Evolutionary conservation across 1,140 invertebrate genomes (phyloP), one percentile per base, ranked within the genome.

Genomic region (Zaprionus kolodkinae): DNA sequence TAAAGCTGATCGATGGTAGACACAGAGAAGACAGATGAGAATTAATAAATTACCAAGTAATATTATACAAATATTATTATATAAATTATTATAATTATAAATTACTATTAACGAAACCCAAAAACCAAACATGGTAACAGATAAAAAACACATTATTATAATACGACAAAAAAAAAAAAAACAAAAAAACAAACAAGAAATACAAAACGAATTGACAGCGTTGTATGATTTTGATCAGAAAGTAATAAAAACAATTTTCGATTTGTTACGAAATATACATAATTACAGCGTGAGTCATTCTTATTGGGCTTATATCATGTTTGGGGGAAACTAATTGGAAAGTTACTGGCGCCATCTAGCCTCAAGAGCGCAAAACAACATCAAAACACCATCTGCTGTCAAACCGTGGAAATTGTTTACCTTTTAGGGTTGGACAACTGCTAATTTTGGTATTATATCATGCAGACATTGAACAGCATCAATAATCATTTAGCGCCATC

Each of bases 231-330:
- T 92, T 92, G 84, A 92, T 91, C 90, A 91, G 80, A 91, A 91
- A 91, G 84, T 88, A 91, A 90, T 81, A 85, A 90, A 86, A 91
- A 90, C 79, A 90, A 90, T 91, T 91, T 91, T 91, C 90, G 90
- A 91, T 91, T 91, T 91, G 90, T 91, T 91, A 91, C 91, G 87
- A 91, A 91, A 91, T 91, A 91, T 91, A 91, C 90, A 91, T 91
- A 88, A 88, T 50, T 25, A 9, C 45, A 25, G 69, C 76, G 66
- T 61, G 3, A 17, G 27, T 25, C 12, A 36, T 84, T 88, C 65
- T 62, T 54, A 52, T 66, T 33, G 1, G 4, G 25, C 7, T 33
- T 27, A 35, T 7, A 4, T 35, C 0, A 9, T 35, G 1, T 4
- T 2, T 35, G 0, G 7, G 6, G 40, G 43, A 13, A 15, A 36